Evolutionary conservation across 2,797 vertebrate genomes (phyloP), one percentile per base, ranked within the genome.

Genomic region (Crocodylus rhombifer): DNA sequence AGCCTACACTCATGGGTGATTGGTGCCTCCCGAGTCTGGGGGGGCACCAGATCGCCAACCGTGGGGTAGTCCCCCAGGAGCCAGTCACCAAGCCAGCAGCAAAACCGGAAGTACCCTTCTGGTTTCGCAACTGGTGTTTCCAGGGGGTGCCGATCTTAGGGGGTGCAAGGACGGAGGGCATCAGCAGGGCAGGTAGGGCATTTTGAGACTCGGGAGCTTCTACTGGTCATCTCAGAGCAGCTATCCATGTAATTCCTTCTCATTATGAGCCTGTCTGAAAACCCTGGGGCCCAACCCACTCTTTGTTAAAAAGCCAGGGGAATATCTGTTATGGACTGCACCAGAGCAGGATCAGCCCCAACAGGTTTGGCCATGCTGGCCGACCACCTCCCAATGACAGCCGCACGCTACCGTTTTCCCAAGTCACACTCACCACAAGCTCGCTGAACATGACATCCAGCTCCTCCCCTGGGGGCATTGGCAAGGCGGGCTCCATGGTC

Each of bases 401-500:
- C 36, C 25, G 9, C 36, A 17, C 69, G 20, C 15, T 14, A 12
- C 42, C 42, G 10, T 51, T 51, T 51, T 51, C 42, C 9, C 42
- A 51, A 51, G 20, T 75, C 7, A 9, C 57, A 97, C 99, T 97
- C 95, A 99, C 99, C 98, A 99, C 99, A 86, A 99, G 98, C 95
- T 99, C 99, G 0, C 98, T 97, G 97, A 99, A 99, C 98, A 98
- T 99, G 90, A 97, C 93, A 3, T 99, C 98, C 98, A 99, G 98
- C 94, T 99, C 99, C 86, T 99, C 98, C 63, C 80, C 93, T 0
- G 98, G 98, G 0, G 99, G 99, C 98, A 99, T 98, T 80, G 99
- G 98, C 92, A 98, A 94, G 0, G 96, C 84, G 1, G 98, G 99
- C 97, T 99, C 98, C 98, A 99, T 98, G 36, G 97, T 96, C 80